These are phyloP conservation scores for Plutomurus gul DNA, from an alignment of 1,140 invertebrate genomes.

Conservation along the genomic window DNA sequence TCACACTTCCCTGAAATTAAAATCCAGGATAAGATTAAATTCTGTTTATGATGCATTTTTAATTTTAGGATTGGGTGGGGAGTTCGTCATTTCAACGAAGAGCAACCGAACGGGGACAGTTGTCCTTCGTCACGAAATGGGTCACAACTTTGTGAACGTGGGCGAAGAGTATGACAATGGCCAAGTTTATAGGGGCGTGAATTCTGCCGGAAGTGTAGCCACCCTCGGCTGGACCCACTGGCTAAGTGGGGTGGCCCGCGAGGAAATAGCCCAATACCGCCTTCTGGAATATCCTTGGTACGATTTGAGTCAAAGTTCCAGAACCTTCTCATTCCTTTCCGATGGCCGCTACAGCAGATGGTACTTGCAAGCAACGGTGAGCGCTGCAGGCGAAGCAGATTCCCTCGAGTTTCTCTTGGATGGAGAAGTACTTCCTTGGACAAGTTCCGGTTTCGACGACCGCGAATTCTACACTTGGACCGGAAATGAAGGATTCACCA, in stretches of 20 bases:
- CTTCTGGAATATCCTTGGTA: too few species aligned
- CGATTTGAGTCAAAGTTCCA: background rate
- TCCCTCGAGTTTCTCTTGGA: constrained; percentile 30
- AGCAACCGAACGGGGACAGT: too few species aligned
- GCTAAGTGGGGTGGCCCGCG: background rate
- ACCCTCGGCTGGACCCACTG: constrained; percentile 2
- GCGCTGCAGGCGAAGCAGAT: constrained; percentile 37
- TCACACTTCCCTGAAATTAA: too few species aligned
- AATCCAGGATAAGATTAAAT: too few species aligned
- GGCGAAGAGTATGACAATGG: too few species aligned
- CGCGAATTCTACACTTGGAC: constrained; percentile 43
- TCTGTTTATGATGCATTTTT: too few species aligned
- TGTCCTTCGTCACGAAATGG: too few species aligned
- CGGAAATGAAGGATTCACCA: constrained; percentile 32
- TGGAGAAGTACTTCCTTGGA: constrained; percentile 40
- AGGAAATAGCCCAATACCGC: background rate
- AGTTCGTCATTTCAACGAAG: too few species aligned
- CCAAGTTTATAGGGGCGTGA: constrained; percentile 13
- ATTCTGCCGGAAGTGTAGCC: background rate
- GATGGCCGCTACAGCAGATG: too few species aligned
- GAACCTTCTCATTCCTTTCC: constrained; percentile 10
- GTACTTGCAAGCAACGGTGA: constrained; percentile 1
- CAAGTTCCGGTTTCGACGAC: constrained; percentile 25
- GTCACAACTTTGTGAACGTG: too few species aligned
- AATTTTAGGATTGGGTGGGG: too few species aligned